A percentile compares a stretch with the other conserved stretches of the same genome.
These are phyloP conservation scores for Haliclystus octoradiatus DNA, from an alignment of 30 jellyfish, hydroid and myxozoan genomes.

Conservation along the genomic window DNA sequence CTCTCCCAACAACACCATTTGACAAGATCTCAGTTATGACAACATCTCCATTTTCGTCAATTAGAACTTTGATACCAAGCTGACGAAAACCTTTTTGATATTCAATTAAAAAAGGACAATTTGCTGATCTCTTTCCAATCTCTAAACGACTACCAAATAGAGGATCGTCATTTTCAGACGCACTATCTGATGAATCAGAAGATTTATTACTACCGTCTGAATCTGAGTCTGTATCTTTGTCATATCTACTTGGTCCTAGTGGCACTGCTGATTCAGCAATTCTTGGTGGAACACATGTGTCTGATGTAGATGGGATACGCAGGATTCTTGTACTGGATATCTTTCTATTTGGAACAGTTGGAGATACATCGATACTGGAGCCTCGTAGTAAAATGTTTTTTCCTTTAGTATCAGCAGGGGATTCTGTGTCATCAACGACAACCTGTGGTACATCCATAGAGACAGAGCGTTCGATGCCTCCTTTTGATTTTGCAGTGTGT, in stretches of 20 bases:
- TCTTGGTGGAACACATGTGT: not conserved
- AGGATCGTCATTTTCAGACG: constrained; percentile 2
- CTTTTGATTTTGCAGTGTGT: not conserved
- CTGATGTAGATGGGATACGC: not conserved
- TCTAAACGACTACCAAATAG: constrained; percentile 20
- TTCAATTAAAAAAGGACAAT: constrained; percentile 76
- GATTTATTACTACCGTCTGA: not conserved
- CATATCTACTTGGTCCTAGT: too few species aligned
- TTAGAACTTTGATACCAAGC: constrained; percentile 82
- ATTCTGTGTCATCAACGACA: not conserved
- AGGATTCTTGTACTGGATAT: not conserved
- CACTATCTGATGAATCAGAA: not conserved
- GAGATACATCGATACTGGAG: not conserved
- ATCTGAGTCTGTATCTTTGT: not conserved
- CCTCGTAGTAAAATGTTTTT: not conserved
- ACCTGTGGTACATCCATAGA: not conserved
- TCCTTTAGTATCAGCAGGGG: not conserved
- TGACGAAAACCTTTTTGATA: constrained; percentile 54
- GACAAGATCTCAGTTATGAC: constrained; percentile 52
- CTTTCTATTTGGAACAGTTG: not conserved
- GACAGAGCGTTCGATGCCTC: not conserved
- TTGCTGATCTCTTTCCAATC: constrained; percentile 50
- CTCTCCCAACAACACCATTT: constrained; percentile 65
- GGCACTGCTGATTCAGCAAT: not conserved
- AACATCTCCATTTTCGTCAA: constrained; percentile 83